Percentiles rank a stretch among this genome's conserved stretches.
phyloP scores from a whole-genome alignment of 2,113 vertebrate genomes.

The Istiophorus platypterus region DNA sequence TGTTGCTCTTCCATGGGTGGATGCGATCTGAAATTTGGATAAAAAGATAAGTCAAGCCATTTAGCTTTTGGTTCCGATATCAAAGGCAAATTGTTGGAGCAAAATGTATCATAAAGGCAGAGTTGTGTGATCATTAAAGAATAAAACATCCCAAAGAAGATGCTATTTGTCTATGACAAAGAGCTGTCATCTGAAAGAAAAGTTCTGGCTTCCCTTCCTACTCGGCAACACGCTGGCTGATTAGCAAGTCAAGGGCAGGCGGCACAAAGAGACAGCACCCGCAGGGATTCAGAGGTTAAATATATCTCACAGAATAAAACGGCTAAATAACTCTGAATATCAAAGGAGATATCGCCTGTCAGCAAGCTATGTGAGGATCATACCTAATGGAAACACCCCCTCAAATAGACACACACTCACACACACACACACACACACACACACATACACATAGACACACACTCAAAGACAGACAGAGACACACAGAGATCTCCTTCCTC shows the following conservation, averaged over 20 bases:
- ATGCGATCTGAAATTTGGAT: conserved; percentile 85
- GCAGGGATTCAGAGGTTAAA: conserved; percentile 65
- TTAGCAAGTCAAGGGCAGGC: conserved; percentile 54
- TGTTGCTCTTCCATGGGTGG: conserved; percentile 88
- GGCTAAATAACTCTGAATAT: conserved; percentile 49
- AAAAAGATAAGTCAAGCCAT: conserved; percentile 17
- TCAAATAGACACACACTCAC: not conserved
- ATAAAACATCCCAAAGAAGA: conserved; percentile 2
- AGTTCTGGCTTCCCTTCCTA: conserved; percentile 15
- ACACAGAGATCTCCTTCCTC: not conserved
- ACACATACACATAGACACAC: not conserved
- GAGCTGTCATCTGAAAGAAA: conserved; percentile 22
- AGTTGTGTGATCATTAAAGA: not conserved
- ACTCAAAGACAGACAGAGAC: too few relatives aligned
- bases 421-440: not conserved
- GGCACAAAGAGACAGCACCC: conserved; percentile 46
- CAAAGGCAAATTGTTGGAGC: conserved; percentile 1
- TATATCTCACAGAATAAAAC: conserved; percentile 46
- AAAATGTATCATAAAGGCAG: conserved; percentile 8
- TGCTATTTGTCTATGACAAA: not conserved
- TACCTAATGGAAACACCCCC: conserved; percentile 7
- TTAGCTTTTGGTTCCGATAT: conserved; percentile 1
- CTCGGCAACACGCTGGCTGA: conserved; percentile 27
- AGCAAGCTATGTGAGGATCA: conserved; percentile 18
- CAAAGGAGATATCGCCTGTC: conserved; percentile 28